These are phyloP conservation scores for Leuctra nigra DNA, from an alignment of 2,888 invertebrate genomes.

Conservation along the genomic window DNA sequence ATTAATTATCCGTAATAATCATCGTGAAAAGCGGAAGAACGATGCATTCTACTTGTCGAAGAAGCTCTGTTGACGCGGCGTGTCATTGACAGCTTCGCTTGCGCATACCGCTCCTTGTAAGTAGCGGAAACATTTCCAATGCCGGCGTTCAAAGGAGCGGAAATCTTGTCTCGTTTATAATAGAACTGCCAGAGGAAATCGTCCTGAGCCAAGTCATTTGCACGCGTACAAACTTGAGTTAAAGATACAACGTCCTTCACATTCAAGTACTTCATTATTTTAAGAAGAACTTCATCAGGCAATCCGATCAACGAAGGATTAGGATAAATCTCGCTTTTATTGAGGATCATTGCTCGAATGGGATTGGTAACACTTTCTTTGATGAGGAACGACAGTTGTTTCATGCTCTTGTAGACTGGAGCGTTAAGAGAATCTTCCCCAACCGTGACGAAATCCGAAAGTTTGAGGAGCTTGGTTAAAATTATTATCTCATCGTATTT, in stretches of 20 bases:
- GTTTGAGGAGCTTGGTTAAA: too few species aligned
- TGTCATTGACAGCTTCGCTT: too few species aligned
- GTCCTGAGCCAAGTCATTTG: neutral
- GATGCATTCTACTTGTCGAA: too few species aligned
- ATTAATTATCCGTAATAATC: too few species aligned
- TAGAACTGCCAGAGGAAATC: neutral
- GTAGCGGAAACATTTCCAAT: neutral
- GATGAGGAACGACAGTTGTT: neutral
- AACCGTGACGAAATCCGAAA: neutral
- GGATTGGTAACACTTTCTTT: neutral
- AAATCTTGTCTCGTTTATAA: neutral
- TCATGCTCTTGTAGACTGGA: neutral
- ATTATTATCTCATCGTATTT: too few species aligned
- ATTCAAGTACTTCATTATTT: neutral
- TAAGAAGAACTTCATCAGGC: slow-evolving; percentile 1
- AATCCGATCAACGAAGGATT: slow-evolving; percentile 6
- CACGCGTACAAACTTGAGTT: neutral
- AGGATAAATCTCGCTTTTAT: neutral
- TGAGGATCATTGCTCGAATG: neutral
- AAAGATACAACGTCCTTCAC: neutral
- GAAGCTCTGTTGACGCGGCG: too few species aligned
- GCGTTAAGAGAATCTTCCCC: neutral
- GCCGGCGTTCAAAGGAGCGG: neutral
- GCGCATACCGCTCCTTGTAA: neutral
- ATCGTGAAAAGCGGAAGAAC: too few species aligned